Conservation (phyloP, 2,888 invertebrate genomes). For the Coelogynopora nodosa region DNA sequence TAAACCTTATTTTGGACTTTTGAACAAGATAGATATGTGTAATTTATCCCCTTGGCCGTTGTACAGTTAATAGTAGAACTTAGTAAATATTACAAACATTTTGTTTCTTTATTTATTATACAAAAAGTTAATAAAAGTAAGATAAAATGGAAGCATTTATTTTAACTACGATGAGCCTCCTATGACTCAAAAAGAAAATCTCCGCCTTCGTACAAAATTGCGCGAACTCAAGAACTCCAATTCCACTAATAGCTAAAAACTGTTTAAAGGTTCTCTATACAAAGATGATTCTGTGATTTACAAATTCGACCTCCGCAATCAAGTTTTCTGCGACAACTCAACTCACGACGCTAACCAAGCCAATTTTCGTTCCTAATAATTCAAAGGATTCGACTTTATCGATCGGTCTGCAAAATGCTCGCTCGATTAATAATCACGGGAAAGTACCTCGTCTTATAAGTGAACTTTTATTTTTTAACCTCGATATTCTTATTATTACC, state of each 20-base stretch:
- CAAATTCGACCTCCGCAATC: neutral
- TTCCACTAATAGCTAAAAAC: neutral
- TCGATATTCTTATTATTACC: neutral
- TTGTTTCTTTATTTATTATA: no score
- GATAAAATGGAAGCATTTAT: neutral
- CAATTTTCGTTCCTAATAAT: neutral
- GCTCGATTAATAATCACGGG: neutral
- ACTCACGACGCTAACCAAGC: neutral
- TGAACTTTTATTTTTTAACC: neutral
- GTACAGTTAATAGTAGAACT: no score
- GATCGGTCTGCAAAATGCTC: neutral
- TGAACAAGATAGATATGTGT: no score
- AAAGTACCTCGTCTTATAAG: neutral
- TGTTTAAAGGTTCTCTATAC: neutral
- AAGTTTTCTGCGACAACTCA: no score
- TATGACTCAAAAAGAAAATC: neutral
- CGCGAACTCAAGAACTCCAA: neutral
- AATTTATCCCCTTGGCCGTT: no score
- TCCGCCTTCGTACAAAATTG: neutral
- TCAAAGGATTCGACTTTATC: neutral
- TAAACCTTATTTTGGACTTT: no score
- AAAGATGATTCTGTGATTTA: neutral
- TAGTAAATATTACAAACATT: no score
- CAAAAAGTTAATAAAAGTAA: no score
- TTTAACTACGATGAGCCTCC: neutral